phyloP scores from a whole-genome alignment of 2,797 vertebrate species.

The Silurus aristotelis region DNA sequence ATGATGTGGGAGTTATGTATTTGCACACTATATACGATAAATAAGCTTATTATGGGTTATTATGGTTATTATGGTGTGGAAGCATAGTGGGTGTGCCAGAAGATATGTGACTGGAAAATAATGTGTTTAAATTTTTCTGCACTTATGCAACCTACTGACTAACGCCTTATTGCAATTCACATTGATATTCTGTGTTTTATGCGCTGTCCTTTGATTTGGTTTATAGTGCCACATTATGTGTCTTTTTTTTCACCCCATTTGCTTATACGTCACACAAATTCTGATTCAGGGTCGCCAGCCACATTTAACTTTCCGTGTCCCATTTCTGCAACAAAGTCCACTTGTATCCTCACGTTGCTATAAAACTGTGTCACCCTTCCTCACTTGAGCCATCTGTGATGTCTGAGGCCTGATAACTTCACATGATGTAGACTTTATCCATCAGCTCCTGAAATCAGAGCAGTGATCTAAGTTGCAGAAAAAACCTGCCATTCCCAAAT shows the following conservation, averaged over 20 bases:
- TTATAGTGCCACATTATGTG: not conserved
- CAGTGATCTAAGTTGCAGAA: slow-evolving; percentile 29
- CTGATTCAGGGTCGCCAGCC: slow-evolving; percentile 24
- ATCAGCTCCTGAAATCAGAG: slow-evolving; percentile 18
- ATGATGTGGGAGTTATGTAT: slow-evolving; percentile 4
- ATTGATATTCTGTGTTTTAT: slow-evolving; percentile 5
- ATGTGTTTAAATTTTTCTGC: slow-evolving; percentile 1
- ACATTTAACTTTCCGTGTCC: slow-evolving; percentile 20
- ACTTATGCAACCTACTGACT: not conserved
- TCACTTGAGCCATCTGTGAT: slow-evolving; percentile 52
- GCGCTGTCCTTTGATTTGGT: slow-evolving; percentile 11
- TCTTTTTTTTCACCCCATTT: not conserved
- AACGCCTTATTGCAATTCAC: not conserved
- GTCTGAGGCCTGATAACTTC: slow-evolving; percentile 48
- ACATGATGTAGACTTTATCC: slow-evolving; percentile 23
- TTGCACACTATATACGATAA: not conserved
- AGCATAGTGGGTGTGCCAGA: slow-evolving; percentile 6
- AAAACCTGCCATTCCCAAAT: slow-evolving; percentile 17
- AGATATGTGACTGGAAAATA: slow-evolving; percentile 22
- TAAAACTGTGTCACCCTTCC: slow-evolving; percentile 25
- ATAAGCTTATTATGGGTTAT: slow-evolving; percentile 42
- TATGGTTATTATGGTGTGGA: slow-evolving; percentile 42
- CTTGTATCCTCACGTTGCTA: slow-evolving; percentile 42
- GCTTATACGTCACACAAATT: slow-evolving; percentile 46
- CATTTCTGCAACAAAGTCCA: slow-evolving; percentile 27